Conservation (phyloP, 1,140 invertebrate species). For the Amphibalanus amphitrite region DNA sequence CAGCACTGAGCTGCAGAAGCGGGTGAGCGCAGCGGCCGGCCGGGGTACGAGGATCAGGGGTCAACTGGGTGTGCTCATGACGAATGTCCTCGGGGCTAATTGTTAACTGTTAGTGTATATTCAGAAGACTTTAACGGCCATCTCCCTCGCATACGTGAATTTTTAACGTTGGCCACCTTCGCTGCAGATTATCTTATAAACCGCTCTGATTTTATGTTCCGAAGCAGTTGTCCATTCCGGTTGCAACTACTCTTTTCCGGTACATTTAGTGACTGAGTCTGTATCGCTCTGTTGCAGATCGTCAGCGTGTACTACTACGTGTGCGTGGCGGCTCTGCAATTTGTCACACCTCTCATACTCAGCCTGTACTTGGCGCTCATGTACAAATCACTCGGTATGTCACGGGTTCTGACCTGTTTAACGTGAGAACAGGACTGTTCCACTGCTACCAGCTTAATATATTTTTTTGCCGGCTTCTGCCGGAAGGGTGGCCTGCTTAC, state of each 20-base stretch:
- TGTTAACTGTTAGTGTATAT: no score
- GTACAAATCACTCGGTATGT: slow-evolving; percentile 73
- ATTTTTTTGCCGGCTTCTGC: no score
- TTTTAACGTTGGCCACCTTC: no score
- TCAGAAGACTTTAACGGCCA: no score
- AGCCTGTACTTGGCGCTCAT: slow-evolving; percentile 69
- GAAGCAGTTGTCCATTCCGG: no score
- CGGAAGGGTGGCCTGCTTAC: no score
- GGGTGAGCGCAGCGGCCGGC: slow-evolving; percentile 34
- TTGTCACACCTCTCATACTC: slow-evolving; percentile 69
- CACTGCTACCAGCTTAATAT: no score
- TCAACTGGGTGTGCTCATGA: neutral
- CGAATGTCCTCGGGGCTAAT: neutral
- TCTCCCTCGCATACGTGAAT: no score
- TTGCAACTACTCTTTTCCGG: no score
- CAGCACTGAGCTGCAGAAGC: slow-evolving; percentile 78
- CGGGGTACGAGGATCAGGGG: neutral
- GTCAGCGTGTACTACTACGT: slow-evolving; percentile 88
- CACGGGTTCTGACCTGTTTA: no score
- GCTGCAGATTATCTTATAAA: neutral
- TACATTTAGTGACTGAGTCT: no score
- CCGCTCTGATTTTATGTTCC: neutral
- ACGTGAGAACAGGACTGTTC: no score
- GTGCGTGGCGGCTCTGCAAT: slow-evolving; percentile 85
- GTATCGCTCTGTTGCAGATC: slow-evolving; percentile 63